Evolutionary conservation across 2,888 invertebrate species (phyloP).

Genomic region (Stegophylla sp.): DNA sequence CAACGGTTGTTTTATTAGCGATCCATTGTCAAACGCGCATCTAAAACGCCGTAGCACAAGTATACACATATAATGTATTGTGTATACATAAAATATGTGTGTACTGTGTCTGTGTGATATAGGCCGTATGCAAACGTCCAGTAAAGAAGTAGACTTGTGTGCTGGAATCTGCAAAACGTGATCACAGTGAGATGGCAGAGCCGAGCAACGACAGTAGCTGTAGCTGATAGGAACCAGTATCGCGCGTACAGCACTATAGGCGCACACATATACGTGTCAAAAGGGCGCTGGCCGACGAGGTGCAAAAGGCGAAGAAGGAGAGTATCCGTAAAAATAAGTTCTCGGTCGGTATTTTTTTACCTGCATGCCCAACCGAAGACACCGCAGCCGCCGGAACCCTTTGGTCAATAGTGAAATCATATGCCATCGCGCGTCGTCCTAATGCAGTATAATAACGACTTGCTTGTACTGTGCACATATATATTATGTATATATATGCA

Average conservation of each 20-base stretch:
- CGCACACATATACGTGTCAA: neutral
- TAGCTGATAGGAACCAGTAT: slow-evolving; percentile 22
- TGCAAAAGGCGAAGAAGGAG: too few species aligned
- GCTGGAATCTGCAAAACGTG: slow-evolving; percentile 52
- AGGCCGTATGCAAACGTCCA: neutral
- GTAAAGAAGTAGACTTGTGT: slow-evolving; percentile 28
- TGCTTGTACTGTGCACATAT: too few species aligned
- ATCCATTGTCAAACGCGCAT: slow-evolving; percentile 31
- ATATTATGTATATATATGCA: too few species aligned
- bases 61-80: neutral
- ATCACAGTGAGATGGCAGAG: neutral
- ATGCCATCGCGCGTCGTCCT: too few species aligned
- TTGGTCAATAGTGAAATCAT: too few species aligned
- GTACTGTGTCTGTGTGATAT: too few species aligned
- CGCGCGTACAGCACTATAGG: neutral
- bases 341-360: too few species aligned
- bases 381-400: too few species aligned
- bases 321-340: too few species aligned
- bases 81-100: neutral
- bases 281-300: too few species aligned
- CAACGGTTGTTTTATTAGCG: slow-evolving; percentile 43
- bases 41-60: neutral
- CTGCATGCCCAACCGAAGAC: too few species aligned
- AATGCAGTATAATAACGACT: too few species aligned
- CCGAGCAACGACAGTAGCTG: neutral